These are phyloP conservation scores for Ametastegia equiseti DNA, from an alignment of 2,888 invertebrate species.

Conservation along the genomic window DNA sequence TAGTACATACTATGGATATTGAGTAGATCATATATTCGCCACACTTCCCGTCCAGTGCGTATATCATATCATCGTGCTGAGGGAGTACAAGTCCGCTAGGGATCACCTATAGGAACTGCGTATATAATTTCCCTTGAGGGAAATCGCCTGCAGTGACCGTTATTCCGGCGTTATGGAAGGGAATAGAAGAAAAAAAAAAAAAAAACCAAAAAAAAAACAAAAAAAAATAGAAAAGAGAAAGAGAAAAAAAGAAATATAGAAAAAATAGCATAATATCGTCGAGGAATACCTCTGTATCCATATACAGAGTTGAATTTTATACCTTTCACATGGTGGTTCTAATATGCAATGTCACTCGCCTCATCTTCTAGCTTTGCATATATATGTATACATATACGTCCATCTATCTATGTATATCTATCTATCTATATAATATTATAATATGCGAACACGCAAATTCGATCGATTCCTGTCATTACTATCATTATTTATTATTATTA, in stretches of 20 bases:
- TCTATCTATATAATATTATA: too few relatives aligned
- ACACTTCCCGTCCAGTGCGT: background rate
- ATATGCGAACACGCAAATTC: too few relatives aligned
- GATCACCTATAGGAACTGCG: constrained; percentile 25
- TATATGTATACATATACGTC: too few relatives aligned
- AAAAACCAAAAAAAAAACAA: constrained; percentile 41
- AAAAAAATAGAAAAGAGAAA: background rate
- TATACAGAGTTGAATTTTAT: background rate
- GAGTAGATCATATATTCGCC: constrained; percentile 1
- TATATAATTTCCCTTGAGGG: constrained; percentile 76
- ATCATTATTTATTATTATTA: too few relatives aligned
- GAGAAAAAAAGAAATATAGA: background rate
- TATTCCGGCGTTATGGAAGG: constrained; percentile 54
- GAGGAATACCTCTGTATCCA: background rate
- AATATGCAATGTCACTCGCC: constrained; percentile 1
- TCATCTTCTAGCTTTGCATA: too few relatives aligned
- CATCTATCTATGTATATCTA: too few relatives aligned
- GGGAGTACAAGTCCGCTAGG: constrained; percentile 43
- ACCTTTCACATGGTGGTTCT: background rate
- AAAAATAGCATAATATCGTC: background rate
- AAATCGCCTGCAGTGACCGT: constrained; percentile 63
- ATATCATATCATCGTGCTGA: constrained; percentile 23
- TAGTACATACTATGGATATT: background rate
- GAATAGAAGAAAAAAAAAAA: constrained; percentile 52
- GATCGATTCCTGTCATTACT: too few relatives aligned